Evolutionary conservation across 2,113 vertebrate genomes (phyloP).

Genomic region (Tragulus kanchil): DNA sequence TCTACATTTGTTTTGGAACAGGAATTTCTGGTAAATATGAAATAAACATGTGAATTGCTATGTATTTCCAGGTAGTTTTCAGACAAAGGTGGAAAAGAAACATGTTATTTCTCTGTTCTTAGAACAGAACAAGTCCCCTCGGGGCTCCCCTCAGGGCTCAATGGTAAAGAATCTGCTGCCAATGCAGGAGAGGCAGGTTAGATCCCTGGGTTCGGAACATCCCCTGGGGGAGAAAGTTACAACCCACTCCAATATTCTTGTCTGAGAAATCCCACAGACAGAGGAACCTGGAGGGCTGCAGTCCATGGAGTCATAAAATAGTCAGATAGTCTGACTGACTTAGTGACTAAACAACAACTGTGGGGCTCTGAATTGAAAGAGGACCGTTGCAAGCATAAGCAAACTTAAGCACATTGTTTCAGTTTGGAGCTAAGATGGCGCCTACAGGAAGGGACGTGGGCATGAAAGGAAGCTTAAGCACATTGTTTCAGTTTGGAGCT

Average conservation of each 20-base stretch:
- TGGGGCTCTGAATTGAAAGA: no score
- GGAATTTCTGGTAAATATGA: conserved; percentile 13
- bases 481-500: no score
- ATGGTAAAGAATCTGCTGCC: background rate
- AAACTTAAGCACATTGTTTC: no score
- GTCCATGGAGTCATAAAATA: background rate
- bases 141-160: background rate
- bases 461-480: no score
- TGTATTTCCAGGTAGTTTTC: conserved; percentile 52
- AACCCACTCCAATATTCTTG: background rate
- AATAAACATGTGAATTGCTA: conserved; percentile 41
- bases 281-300: background rate
- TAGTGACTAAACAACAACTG: background rate
- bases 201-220: background rate
- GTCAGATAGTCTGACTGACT: background rate
- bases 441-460: no score
- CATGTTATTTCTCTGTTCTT: background rate
- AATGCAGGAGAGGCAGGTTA: background rate
- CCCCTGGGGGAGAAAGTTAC: background rate
- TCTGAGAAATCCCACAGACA: background rate
- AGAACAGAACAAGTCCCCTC: background rate
- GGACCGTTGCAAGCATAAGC: no score
- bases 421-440: no score
- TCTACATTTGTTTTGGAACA: conserved; percentile 52
- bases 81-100: conserved; percentile 58